A percentile compares a stretch with the other conserved stretches of the same genome.
Conservation (phyloP, 2,888 invertebrate genomes). For the Lampropteryx suffumata region DNA sequence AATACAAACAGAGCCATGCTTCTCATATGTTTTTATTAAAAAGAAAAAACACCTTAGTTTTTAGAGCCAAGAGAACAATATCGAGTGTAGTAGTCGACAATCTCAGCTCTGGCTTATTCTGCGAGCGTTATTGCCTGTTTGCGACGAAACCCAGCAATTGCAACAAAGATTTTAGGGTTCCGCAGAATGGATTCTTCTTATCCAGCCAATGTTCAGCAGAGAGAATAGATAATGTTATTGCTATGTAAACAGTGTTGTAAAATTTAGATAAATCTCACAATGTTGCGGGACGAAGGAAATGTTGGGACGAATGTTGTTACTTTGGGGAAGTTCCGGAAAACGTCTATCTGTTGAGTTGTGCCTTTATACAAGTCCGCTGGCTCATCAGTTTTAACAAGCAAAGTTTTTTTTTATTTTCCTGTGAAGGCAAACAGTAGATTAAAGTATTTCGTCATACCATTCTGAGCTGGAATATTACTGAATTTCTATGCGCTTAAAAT, state of each 20-base stretch:
- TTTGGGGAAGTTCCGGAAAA: slow-evolving; percentile 23
- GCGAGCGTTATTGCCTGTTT: slow-evolving; percentile 59
- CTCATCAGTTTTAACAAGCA: slow-evolving; percentile 25
- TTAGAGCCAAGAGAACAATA: slow-evolving; percentile 45
- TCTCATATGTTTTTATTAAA: slow-evolving; percentile 28
- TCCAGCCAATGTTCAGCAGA: slow-evolving; percentile 50
- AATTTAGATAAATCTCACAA: slow-evolving; percentile 51
- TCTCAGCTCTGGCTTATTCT: slow-evolving; percentile 53
- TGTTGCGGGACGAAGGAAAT: slow-evolving; percentile 42
- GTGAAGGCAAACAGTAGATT: slow-evolving; percentile 1
- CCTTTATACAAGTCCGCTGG: slow-evolving; percentile 22
- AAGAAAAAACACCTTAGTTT: slow-evolving; percentile 35
- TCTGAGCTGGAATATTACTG: too few species aligned
- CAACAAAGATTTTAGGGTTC: slow-evolving; percentile 60
- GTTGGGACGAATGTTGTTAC: slow-evolving; percentile 30
- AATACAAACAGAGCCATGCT: not conserved
- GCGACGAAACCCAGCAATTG: slow-evolving; percentile 59
- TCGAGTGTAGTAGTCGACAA: slow-evolving; percentile 49
- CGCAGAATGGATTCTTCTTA: slow-evolving; percentile 59
- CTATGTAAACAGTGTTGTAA: slow-evolving; percentile 52
- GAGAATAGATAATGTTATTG: slow-evolving; percentile 55
- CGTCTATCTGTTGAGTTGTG: slow-evolving; percentile 26
- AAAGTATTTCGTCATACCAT: too few species aligned
- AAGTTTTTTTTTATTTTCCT: slow-evolving; percentile 13
- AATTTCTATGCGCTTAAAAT: too few species aligned